These are phyloP conservation scores for Vireo griseus DNA, from an alignment of 2,797 vertebrate genomes.

Conservation along the genomic window DNA sequence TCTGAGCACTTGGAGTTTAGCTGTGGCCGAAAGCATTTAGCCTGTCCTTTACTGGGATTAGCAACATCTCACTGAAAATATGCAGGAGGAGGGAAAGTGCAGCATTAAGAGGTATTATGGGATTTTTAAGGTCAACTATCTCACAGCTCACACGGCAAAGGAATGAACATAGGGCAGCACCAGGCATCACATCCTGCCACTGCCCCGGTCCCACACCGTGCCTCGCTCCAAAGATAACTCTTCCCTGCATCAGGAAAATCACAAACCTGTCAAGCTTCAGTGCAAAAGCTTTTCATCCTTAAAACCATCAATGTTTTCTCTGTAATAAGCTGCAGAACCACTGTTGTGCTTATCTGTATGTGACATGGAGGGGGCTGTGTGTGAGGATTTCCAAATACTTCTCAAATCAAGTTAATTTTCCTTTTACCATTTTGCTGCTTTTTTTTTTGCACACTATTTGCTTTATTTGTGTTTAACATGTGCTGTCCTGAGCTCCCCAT, in stretches of 20 bases:
- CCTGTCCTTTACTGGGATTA: not conserved
- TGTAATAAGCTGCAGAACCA: not conserved
- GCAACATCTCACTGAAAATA: not conserved
- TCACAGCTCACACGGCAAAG: not conserved
- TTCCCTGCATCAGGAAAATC: slow-evolving; percentile 59
- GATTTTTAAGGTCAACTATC: not conserved
- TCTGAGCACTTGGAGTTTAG: not conserved
- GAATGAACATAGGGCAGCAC: not conserved
- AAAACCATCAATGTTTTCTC: not conserved
- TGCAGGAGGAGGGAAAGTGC: not conserved
- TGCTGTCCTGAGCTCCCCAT: not conserved
- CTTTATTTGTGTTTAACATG: not conserved
- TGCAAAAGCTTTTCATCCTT: not conserved
- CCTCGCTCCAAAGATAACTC: not conserved
- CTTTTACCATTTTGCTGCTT: not conserved
- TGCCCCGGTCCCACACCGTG: not conserved
- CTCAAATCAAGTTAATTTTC: not conserved
- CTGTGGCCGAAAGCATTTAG: not conserved
- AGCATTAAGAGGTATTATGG: not conserved
- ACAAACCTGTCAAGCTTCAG: slow-evolving; percentile 31
- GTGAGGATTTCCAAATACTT: not conserved
- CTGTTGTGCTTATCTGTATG: not conserved
- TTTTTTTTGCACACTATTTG: not conserved
- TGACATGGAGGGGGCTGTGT: not conserved
- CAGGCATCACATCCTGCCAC: not conserved